A percentile compares a stretch with the other conserved stretches of the same genome.
Conservation (phyloP, 2,113 vertebrate species). For the Saguinus imperator region DNA sequence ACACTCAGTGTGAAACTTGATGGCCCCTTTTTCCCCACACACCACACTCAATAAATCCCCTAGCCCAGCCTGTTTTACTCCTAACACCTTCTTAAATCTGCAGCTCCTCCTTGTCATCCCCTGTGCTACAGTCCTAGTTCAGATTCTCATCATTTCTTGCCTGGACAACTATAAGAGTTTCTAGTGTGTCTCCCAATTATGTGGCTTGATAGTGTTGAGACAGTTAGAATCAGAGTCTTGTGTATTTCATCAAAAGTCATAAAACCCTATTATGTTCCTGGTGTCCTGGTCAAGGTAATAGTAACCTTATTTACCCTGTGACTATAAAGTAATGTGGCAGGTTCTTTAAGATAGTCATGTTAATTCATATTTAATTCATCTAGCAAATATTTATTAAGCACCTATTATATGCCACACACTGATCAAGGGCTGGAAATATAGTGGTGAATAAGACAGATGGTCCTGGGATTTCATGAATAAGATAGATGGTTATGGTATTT, state of each 20-base stretch:
- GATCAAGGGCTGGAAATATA: not conserved
- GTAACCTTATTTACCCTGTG: not conserved
- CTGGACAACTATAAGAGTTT: not conserved
- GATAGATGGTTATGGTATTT: not conserved
- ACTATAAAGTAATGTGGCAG: not conserved
- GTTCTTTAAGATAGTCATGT: not conserved
- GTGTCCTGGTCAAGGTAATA: not conserved
- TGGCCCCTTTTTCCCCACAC: too few relatives aligned
- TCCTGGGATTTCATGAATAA: not conserved
- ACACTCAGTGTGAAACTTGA: not conserved
- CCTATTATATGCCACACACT: not conserved
- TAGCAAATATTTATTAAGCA: not conserved
- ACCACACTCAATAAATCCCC: not conserved
- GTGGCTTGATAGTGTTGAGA: not conserved
- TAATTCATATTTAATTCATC: not conserved
- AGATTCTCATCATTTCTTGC: not conserved
- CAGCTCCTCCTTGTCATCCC: not conserved
- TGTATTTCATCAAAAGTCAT: not conserved
- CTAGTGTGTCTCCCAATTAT: not conserved
- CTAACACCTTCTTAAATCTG: not conserved
- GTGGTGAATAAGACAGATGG: not conserved
- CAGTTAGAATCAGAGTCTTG: not conserved
- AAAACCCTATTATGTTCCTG: not conserved
- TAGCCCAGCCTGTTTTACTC: not conserved
- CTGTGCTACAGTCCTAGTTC: not conserved